Evolutionary conservation across 2,888 invertebrate species (phyloP), one percentile per base, ranked within the genome.

Genomic region (Papilio gigon): DNA sequence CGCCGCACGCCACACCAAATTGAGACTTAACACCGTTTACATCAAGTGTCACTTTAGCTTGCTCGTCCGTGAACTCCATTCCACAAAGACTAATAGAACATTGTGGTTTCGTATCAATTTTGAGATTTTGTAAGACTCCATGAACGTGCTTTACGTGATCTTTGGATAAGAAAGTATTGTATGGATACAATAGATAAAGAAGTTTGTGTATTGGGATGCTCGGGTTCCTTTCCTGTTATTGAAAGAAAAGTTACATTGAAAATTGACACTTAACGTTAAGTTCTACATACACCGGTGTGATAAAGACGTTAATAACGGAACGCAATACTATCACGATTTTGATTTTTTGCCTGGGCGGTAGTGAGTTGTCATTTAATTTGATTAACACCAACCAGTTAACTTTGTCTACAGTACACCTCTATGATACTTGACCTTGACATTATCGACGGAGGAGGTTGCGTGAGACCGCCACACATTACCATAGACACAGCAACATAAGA

Each of bases 161-260:
- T 78, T 94, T 94, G n/a, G 94, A 93, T 65, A 98, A 86, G 83
- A 98, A 95, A 2, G 94, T 90, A 75, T 95, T 94, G 83, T 96
- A 97, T 0, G 98, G 98, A 85, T 98, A 99, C 0, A 98, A 90
- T 40, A 95, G 93, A 72, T 94, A 94, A 44, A 98, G 85, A 2
- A 96, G 89, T 71, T 96, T 94, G 78, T 94, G 94, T 0, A 94
- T 88, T 12, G 95, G 93, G 40, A 96, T 84, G 37, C 90, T 82
- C 1, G 96, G 95, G 79, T 95, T 95, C 53, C 92, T 88, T 84
- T 96, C 94, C 97, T 98, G 90, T 61, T 91, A 90, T 74, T 22
- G 8, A 47, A 71, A 67, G 65, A 67, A 53, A 35, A 62, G 44
- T 42, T 53, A 17, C 30, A 33, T 4, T 66, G n/a, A 66, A 61